Evolutionary conservation across 2,113 vertebrate genomes (phyloP), one percentile per base, ranked within the genome.

Genomic region (Excalfactoria chinensis): DNA sequence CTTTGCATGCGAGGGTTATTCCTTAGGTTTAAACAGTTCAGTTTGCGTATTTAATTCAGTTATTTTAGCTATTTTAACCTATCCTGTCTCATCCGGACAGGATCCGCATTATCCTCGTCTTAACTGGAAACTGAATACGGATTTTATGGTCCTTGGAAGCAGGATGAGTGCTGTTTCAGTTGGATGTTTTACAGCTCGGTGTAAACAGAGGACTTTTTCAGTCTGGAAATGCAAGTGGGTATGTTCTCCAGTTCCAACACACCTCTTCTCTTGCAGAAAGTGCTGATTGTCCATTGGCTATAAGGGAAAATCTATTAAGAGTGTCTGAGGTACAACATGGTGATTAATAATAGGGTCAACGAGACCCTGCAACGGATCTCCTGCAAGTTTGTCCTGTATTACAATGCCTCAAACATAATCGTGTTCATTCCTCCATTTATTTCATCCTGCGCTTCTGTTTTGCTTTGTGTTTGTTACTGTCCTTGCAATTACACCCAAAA

Each of bases 331-430:
- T 53, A 48, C 83, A 72, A 73, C 77, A 71, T 46, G 64, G 74
- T 44, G 89, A 73, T 94, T 71, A 82, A 63, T 84, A 86, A 78
- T 26, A 59, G 67, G 86, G 94, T 72, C 75, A 89, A 26, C 35
- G 51, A 83, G 40, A 69, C 87, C 21, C 79, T 67, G 11, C 66
- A 71, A 58, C 53, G 59, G 19, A 70, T 84, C 32, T 86, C 30
- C 40, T 75, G 4, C 43, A 43, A 22, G 40, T 84, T 92, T 41
- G 17, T 62, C 37, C 64, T 79, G 21, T 81, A 62, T 41, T 82
- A 55, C 30, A 30, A 3, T 28, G 43, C 68, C 79, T 93, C 32
- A 68, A 3, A 63, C 0, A 4, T 49, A 40, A 55, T 22, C 8
- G 0, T 7, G 10, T 6, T 41, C 14, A 21, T 44, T 77, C 69